Conservation (phyloP, 1,140 invertebrate genomes). For the Doryteuthis pealeii region DNA sequence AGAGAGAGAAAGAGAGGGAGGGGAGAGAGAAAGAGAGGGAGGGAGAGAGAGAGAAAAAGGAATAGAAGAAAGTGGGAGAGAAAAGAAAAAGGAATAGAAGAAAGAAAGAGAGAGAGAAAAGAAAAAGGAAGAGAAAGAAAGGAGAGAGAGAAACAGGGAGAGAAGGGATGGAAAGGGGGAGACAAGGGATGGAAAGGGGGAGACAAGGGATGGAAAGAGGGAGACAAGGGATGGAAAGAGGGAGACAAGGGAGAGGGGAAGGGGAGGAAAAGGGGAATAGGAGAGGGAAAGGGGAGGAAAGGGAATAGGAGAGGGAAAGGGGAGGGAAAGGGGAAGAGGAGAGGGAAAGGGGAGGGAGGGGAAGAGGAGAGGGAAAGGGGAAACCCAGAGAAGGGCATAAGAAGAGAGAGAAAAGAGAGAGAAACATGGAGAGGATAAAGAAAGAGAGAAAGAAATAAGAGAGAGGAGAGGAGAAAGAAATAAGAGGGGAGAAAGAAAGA, state of each 20-base stretch:
- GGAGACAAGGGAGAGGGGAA: conserved; percentile 5
- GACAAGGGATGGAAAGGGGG: neutral
- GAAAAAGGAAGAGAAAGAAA: neutral
- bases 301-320: neutral
- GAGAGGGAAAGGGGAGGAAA: neutral
- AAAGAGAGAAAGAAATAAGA: no score
- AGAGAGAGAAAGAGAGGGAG: conserved; percentile 12
- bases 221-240: neutral
- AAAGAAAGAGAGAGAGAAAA: neutral
- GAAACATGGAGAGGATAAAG: no score
- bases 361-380: no score
- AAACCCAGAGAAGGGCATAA: no score
- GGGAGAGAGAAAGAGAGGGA: neutral
- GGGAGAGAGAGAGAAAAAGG: neutral
- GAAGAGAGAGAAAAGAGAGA: no score
- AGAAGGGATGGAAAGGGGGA: neutral
- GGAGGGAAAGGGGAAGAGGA: neutral
- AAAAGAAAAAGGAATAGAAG: no score
- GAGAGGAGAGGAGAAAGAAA: no score
- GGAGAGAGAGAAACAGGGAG: conserved; percentile 14
- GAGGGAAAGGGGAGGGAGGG: neutral
- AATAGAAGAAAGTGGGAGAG: conserved; percentile 2
- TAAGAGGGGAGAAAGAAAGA: no score
- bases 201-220: neutral
- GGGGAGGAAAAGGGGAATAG: neutral